phyloP scores from a whole-genome alignment of 1,140 invertebrate species.

The Agrilus planipennis region DNA sequence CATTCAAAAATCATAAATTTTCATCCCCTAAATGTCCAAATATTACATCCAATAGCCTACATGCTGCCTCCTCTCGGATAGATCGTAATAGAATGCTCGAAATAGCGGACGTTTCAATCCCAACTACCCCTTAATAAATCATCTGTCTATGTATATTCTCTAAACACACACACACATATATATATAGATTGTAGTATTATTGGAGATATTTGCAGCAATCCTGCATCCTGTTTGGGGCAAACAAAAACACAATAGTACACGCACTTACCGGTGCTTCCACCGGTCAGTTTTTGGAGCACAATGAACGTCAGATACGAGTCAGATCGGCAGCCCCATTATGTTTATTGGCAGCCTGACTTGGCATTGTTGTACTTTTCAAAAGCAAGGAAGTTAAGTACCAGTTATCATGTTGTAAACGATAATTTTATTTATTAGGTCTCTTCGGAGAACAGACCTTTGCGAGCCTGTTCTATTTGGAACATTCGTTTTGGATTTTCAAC shows the following conservation, averaged over 20 bases:
- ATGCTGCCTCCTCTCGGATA: slow-evolving; percentile 19
- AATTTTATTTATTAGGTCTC: too few relatives aligned
- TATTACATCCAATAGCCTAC: slow-evolving; percentile 26
- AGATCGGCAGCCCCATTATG: too few relatives aligned
- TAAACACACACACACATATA: too few relatives aligned
- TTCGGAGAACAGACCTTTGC: too few relatives aligned
- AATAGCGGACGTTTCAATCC: slow-evolving; percentile 13
- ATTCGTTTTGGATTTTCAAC: too few relatives aligned
- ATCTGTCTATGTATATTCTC: slow-evolving; percentile 24
- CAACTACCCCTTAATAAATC: slow-evolving; percentile 23
- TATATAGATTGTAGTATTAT: slow-evolving; percentile 28
- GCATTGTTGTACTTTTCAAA: slow-evolving; percentile 1
- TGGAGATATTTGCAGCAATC: slow-evolving; percentile 27
- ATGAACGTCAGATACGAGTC: too few relatives aligned
- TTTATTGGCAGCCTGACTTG: too few relatives aligned
- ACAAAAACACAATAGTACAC: slow-evolving; percentile 19
- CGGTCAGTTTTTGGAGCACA: slow-evolving; percentile 19
- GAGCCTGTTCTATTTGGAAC: too few relatives aligned
- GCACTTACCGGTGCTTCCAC: too few relatives aligned
- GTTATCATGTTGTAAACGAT: too few relatives aligned
- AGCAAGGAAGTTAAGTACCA: slow-evolving; percentile 8
- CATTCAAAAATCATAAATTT: too few relatives aligned
- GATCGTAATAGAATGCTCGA: too few relatives aligned
- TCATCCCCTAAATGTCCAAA: slow-evolving; percentile 25
- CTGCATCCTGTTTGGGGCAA: slow-evolving; percentile 27